Base-by-base conservation (phyloP, 2,113 vertebrate genomes). In the Zosterops lateralis region DNA sequence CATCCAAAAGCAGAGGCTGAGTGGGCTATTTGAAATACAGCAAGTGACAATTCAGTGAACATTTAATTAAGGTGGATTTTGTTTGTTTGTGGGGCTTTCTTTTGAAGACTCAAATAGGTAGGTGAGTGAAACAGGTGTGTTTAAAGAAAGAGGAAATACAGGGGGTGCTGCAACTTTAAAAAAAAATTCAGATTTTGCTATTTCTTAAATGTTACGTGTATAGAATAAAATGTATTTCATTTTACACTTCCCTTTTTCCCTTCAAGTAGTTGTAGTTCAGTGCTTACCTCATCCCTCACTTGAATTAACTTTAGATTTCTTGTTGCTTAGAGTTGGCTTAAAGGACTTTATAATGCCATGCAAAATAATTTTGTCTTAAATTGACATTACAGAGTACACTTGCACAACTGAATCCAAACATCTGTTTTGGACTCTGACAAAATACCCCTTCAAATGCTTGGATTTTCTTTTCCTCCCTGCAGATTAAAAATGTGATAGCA, bases 271-370 rank as follows among this genome's bases (percentile, higher is more conserved):
- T 97, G 92, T 97, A 97, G 96, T 97, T 97, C 88, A 98, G 96
- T 97, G 95, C 93, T 96, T 97, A 95, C 70, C 64, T 94, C 85
- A 70, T 95, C 66, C 89, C 81, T 98, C 72, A 96, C 81, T 95
- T 96, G 89, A 91, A 96, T 88, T 97, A 96, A 97, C 83, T 94
- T 97, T 90, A 95, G 89, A 84, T 94, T 97, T 97, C 95, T 95
- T 96, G 74, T 96, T 97, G 92, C 97, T 97, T 96, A 93, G 97
- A 96, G 97, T 98, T 98, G 97, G 96, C 98, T 98, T 98, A 98
- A 98, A 98, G 97, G 97, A 98, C 97, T 98, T 98, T 58, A 84
- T 91, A 88, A 87, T 92, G 65, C 54, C 11, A 12, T 66, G 89
- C 76, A 57, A 90, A 96, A 94, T 42, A 91, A 70, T 84, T 93